A percentile compares a stretch with the other conserved stretches of the same genome.
Evolutionary conservation across 2,797 vertebrate species (phyloP).

Genomic region (Serranus cabrilla): DNA sequence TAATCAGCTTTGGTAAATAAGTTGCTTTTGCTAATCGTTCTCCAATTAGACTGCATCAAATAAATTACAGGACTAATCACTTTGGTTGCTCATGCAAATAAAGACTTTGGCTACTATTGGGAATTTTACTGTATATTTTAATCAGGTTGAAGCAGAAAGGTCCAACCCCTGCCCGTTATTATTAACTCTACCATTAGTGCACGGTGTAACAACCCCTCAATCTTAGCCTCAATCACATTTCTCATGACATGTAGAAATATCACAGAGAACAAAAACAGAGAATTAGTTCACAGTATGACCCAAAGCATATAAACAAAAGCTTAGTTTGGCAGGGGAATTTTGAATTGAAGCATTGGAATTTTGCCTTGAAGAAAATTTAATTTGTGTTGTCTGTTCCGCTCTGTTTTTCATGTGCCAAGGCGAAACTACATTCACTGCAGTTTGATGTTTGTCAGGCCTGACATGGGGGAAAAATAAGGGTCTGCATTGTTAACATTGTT

Average conservation of each 20-base stretch:
- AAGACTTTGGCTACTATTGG: conserved; percentile 4
- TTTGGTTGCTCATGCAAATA: conserved; percentile 38
- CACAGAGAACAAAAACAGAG: conserved; percentile 3
- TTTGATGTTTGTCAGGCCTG: neutral
- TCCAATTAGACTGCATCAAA: conserved; percentile 32
- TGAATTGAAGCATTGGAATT: conserved; percentile 1
- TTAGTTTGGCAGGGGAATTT: neutral
- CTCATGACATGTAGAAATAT: conserved; percentile 1
- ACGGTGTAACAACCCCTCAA: neutral
- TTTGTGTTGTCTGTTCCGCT: neutral
- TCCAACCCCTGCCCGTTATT: neutral
- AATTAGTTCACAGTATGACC: conserved; percentile 5
- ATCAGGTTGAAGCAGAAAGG: conserved; percentile 21
- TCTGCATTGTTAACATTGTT: neutral
- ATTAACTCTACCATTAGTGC: neutral
- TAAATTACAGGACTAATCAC: conserved; percentile 31
- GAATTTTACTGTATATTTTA: conserved; percentile 15
- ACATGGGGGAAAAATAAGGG: neutral
- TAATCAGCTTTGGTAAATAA: conserved; percentile 38
- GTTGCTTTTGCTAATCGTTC: conserved; percentile 31
- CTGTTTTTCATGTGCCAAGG: conserved; percentile 4
- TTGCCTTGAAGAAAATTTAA: neutral
- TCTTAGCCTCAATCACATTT: conserved; percentile 1
- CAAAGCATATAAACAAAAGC: neutral
- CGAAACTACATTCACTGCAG: neutral